These are phyloP conservation scores for Paramuricea clavata DNA, from an alignment of 92 coral and sea anemone species.

Conservation along the genomic window DNA sequence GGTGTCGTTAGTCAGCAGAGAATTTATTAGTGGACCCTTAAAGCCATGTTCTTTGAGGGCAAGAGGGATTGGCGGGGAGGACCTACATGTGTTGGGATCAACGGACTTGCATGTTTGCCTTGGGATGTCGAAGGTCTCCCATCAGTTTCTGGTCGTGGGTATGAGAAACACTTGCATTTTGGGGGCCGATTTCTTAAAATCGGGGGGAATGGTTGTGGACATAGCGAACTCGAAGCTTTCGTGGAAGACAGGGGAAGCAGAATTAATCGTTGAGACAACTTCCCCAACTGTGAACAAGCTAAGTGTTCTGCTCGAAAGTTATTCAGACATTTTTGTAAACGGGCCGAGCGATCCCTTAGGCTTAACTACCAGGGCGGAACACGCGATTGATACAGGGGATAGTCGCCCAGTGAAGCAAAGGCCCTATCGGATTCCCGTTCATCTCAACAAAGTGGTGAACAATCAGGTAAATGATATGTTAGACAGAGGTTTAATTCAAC, in stretches of 20 bases:
- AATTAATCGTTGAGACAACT: background rate
- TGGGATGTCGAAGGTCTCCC: background rate
- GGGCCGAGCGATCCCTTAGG: conserved; percentile 20
- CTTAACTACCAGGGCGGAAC: background rate
- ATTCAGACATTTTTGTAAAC: conserved; percentile 9
- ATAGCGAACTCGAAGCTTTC: background rate
- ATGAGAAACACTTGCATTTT: background rate
- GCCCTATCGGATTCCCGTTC: background rate
- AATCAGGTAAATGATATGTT: conserved; percentile 11
- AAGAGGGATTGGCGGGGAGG: conserved; percentile 12
- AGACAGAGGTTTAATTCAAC: background rate
- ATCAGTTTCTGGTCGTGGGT: conserved; percentile 1
- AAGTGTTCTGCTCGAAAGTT: background rate
- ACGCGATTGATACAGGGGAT: conserved; percentile 3
- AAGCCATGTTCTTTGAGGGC: conserved; percentile 16
- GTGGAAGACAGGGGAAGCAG: background rate
- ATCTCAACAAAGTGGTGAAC: conserved; percentile 13
- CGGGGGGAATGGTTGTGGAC: conserved; percentile 9
- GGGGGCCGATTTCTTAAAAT: conserved; percentile 6
- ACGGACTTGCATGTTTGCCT: background rate
- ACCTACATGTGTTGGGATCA: background rate
- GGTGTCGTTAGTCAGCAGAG: background rate
- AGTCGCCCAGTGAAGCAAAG: background rate
- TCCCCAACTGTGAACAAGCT: background rate
- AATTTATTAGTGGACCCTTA: background rate